Evolutionary conservation across 2,888 invertebrate genomes (phyloP).

Genomic region (Diaphora mendica): DNA sequence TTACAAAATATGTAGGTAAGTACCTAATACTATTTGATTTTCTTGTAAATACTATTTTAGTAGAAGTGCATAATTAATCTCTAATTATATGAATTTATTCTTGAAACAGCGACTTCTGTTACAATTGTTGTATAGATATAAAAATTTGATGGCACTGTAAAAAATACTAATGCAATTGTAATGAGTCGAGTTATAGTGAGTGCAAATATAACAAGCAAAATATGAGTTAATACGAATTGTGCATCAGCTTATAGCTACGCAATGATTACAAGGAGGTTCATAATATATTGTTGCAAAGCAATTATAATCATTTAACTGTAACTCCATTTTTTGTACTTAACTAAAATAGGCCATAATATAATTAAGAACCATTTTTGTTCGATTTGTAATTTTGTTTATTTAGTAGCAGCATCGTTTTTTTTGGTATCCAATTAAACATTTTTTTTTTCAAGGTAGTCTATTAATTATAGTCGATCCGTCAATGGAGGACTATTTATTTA

Average conservation of each 20-base stretch:
- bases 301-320: slow-evolving; percentile 10
- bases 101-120: not conserved
- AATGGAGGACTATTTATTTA: not conserved
- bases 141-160: not conserved
- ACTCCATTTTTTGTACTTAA: slow-evolving; percentile 9
- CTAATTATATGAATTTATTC: not conserved
- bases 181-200: not conserved
- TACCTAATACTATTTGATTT: slow-evolving; percentile 27
- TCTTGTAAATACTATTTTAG: slow-evolving; percentile 41
- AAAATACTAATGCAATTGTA: not conserved
- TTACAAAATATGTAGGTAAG: slow-evolving; percentile 26
- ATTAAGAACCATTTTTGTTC: not conserved
- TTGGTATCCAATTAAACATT: no score
- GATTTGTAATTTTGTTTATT: not conserved
- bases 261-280: slow-evolving; percentile 24
- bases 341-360: not conserved
- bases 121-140: not conserved
- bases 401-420: no score
- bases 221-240: slow-evolving; percentile 36
- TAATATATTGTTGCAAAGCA: slow-evolving; percentile 32
- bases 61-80: not conserved
- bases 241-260: slow-evolving; percentile 43
- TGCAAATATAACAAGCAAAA: slow-evolving; percentile 40
- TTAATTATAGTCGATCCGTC: not conserved
- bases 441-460: not conserved